Base-by-base conservation (phyloP, 2,797 vertebrate genomes). In the Anguilla megastoma region DNA sequence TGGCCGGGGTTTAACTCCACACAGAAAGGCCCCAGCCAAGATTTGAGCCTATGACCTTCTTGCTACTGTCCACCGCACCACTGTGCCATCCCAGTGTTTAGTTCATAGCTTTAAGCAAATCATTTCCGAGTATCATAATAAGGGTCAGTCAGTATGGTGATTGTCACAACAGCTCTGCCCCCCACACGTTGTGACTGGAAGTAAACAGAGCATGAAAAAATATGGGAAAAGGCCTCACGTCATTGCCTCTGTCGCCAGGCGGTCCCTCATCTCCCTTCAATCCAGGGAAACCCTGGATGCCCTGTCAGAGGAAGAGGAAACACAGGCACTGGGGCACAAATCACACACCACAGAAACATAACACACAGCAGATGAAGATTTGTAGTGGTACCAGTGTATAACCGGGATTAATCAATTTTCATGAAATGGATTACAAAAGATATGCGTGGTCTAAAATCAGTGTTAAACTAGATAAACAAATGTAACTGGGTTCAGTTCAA, bases 241-340 rank as follows among this genome's bases (percentile, higher is more conserved):
- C 87, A 83, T 84, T 45, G 8, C 86, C 89, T 71, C 54, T 16
- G 84, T 89, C 87, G 66, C 87, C 84, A 9, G 90, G 54, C n/a
- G 33, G 71, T 9, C 89, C 89, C 41, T 21, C 60, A n/a, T 90
- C 88, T 69, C 82, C 85, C 86, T 90, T 88, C 30, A 74, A 24
- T 6, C 85, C 85, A n/a, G 85, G 85, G 8, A 87, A 80, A 50
- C 88, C 90, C 76, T 33, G 86, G 89, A 87, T 45, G 45, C 76
- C 87, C 84, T 89, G n/a, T 85, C 6, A 71, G 24, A 33, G 2
- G 76, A 5, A 36, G 50, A 85, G 27, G 21, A 24, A 30, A 63
- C 18, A 12, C 84, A 85, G 84, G 21, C 56, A 12, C 33, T 24
- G 30, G 33, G 54, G 56, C 84, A 50, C 16, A n/a, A 45, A 5